These are phyloP conservation scores for Megaceryle maxima DNA, from an alignment of 2,113 vertebrate genomes.

Conservation along the genomic window DNA sequence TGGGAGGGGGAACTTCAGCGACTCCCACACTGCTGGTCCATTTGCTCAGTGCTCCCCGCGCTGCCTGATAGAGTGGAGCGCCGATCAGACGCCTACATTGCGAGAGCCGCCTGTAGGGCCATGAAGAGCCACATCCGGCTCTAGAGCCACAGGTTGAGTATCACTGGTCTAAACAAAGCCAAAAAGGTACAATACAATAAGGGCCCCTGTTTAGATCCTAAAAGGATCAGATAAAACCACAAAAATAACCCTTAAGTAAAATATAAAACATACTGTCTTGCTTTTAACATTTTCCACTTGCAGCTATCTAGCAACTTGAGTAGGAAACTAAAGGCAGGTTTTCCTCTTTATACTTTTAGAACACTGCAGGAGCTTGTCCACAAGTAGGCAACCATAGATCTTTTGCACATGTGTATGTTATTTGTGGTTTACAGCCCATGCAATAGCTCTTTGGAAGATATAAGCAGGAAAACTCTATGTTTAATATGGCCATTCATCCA, in stretches of 20 bases:
- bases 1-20: constrained; percentile 76
- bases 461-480: constrained; percentile 63
- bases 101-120: constrained; percentile 77
- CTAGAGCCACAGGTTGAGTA: constrained; percentile 78
- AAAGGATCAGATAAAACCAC: constrained; percentile 75
- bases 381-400: background rate
- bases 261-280: constrained; percentile 72
- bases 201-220: constrained; percentile 74
- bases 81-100: constrained; percentile 77
- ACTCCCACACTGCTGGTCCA: constrained; percentile 76
- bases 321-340: constrained; percentile 64
- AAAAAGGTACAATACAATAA: constrained; percentile 79
- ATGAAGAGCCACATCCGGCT: constrained; percentile 77
- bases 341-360: constrained; percentile 72
- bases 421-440: constrained; percentile 46
- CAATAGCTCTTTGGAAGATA: constrained; percentile 64
- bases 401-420: background rate
- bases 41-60: constrained; percentile 75
- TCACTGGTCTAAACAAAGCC: constrained; percentile 79
- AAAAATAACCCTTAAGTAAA: constrained; percentile 73
- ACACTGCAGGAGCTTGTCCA: constrained; percentile 66
- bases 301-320: constrained; percentile 56
- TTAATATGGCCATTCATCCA: constrained; percentile 42
- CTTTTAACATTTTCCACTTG: constrained; percentile 69
- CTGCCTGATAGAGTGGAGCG: constrained; percentile 77